phyloP scores from a whole-genome alignment of 2,888 invertebrate species.

The Anodontia alba region DNA sequence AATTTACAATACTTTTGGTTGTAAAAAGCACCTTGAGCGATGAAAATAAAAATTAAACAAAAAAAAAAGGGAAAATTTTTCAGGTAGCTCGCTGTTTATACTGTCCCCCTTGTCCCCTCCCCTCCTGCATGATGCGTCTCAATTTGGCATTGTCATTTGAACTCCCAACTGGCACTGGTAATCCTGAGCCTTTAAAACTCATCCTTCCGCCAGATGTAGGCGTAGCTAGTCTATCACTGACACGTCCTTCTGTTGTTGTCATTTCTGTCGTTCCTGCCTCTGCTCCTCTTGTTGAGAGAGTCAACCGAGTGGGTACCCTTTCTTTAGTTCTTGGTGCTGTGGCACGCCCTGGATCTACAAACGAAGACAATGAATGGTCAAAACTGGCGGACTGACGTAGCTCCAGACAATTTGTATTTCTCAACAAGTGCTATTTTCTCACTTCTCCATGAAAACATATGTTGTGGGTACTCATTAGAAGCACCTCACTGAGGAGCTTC shows the following conservation, averaged over 20 bases:
- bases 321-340: constrained; percentile 74
- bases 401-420: neutral
- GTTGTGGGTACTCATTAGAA: too few relatives aligned
- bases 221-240: constrained; percentile 79
- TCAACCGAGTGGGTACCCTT: constrained; percentile 75
- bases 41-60: too few relatives aligned
- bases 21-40: too few relatives aligned
- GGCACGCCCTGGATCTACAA: constrained; percentile 27
- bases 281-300: constrained; percentile 71
- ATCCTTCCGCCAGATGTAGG: constrained; percentile 81
- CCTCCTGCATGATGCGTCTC: constrained; percentile 71
- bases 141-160: constrained; percentile 77
- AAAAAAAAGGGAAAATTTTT: neutral
- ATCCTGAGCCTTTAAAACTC: constrained; percentile 78
- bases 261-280: constrained; percentile 67
- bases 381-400: too few relatives aligned
- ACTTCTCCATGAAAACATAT: too few relatives aligned
- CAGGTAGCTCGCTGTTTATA: constrained; percentile 18
- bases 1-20: too few relatives aligned
- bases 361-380: neutral
- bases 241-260: constrained; percentile 64
- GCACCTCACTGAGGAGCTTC: too few relatives aligned
- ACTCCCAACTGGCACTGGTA: constrained; percentile 78
- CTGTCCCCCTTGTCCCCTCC: constrained; percentile 42
- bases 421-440: constrained; percentile 14